Evolutionary conservation across 1,140 invertebrate species (phyloP).

Genomic region (Parapsyche elsis): DNA sequence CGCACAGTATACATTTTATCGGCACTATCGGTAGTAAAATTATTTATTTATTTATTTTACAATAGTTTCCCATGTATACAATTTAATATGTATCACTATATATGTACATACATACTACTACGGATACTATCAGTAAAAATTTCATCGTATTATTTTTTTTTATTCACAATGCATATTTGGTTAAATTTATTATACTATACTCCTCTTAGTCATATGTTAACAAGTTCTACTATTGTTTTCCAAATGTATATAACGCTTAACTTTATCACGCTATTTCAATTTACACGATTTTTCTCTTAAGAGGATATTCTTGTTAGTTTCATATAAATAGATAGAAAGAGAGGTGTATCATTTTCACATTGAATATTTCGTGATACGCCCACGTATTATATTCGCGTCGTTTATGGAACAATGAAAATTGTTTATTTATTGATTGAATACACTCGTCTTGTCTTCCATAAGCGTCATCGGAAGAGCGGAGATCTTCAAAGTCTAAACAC

Average conservation of each 20-base stretch:
- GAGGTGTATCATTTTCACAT: not conserved
- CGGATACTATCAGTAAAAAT: no score
- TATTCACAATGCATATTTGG: not conserved
- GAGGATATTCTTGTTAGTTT: not conserved
- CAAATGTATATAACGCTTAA: not conserved
- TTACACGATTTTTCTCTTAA: not conserved
- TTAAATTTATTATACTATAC: no score
- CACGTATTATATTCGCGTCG: not conserved
- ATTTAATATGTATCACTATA: no score
- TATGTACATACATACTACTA: no score
- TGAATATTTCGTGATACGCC: not conserved
- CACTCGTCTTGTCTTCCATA: slow-evolving; percentile 17
- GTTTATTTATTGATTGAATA: slow-evolving; percentile 18
- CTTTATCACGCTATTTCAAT: not conserved
- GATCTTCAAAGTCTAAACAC: not conserved
- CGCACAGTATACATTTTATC: no score
- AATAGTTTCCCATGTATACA: no score
- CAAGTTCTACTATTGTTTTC: no score
- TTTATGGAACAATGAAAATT: not conserved
- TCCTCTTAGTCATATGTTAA: no score
- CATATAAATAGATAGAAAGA: not conserved
- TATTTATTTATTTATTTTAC: no score
- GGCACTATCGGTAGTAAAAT: no score
- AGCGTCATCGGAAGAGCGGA: not conserved
- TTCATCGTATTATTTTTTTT: no score